Percentiles rank a stretch among this genome's conserved stretches.
Evolutionary conservation across 2,113 vertebrate genomes (phyloP).

Genomic region (Odontophorus gujanensis): DNA sequence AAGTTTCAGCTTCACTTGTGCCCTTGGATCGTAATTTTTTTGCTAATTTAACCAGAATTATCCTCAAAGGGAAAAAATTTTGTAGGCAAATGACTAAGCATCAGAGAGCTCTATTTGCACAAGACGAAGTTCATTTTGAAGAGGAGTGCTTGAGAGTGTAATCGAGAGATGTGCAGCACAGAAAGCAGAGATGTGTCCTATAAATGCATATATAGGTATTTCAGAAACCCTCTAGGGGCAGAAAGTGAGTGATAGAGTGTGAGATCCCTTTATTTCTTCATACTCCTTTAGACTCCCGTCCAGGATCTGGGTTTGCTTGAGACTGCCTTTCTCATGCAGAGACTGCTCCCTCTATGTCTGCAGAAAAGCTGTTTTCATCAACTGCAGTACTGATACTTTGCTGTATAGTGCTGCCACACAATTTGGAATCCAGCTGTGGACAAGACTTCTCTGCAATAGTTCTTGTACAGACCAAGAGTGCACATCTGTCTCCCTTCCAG

Average conservation of each 20-base stretch:
- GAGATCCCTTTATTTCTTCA: not conserved
- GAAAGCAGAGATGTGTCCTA: not conserved
- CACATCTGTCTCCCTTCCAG: not conserved
- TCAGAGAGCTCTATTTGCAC: not conserved
- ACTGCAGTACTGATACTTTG: not conserved
- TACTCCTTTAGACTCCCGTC: not conserved
- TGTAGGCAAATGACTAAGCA: not conserved
- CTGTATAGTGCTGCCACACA: not conserved
- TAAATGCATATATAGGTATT: not conserved
- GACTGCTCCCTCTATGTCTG: not conserved
- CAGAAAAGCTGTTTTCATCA: not conserved
- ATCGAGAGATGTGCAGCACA: not conserved
- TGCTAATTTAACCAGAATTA: conserved; percentile 9
- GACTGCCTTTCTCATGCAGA: not conserved
- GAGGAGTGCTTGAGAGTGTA: not conserved
- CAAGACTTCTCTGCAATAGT: not conserved
- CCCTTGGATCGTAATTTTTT: not conserved
- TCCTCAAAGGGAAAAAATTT: not conserved
- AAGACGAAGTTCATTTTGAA: not conserved
- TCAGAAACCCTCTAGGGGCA: not conserved
- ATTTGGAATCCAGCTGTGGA: not conserved
- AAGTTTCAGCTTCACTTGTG: not conserved
- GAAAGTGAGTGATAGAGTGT: not conserved
- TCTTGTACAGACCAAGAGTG: conserved; percentile 14
- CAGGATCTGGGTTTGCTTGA: not conserved